phyloP scores from a whole-genome alignment of 2,113 vertebrate genomes.

The Pristiophorus japonicus region DNA sequence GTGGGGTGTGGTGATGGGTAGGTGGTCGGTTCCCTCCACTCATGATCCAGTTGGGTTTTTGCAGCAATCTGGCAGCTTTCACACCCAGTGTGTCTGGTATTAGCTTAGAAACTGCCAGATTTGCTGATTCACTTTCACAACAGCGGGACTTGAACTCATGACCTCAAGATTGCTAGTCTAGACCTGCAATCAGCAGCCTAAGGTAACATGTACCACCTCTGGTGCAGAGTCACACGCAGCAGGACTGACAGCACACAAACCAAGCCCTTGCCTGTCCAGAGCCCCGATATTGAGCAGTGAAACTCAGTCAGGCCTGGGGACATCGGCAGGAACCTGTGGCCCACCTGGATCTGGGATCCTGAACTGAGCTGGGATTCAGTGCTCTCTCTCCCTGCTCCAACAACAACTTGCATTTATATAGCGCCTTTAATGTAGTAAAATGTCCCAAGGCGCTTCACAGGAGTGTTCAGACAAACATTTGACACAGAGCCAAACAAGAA shows the following conservation, averaged over 20 bases:
- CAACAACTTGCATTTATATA: too few species aligned
- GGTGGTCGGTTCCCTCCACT: neutral
- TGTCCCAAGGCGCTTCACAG: too few species aligned
- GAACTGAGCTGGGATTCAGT: neutral
- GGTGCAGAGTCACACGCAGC: neutral
- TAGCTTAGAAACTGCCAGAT: neutral
- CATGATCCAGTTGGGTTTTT: neutral
- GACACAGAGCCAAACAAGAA: too few species aligned
- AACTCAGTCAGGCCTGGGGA: too few species aligned
- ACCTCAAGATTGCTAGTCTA: neutral
- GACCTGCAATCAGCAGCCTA: neutral
- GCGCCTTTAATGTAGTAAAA: too few species aligned
- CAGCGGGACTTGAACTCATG: neutral
- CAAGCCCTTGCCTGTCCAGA: too few species aligned
- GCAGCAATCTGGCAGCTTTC: neutral
- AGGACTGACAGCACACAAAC: too few species aligned
- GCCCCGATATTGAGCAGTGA: too few species aligned
- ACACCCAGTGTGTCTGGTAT: neutral
- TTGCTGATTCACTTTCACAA: neutral
- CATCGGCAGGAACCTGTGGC: neutral
- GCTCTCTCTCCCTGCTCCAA: neutral
- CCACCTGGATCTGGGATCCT: neutral
- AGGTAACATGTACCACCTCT: neutral
- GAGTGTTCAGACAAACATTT: too few species aligned
- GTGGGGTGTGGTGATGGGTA: neutral